phyloP scores from a whole-genome alignment of 2,888 invertebrate genomes.

The Trachelus iudaicus region DNA sequence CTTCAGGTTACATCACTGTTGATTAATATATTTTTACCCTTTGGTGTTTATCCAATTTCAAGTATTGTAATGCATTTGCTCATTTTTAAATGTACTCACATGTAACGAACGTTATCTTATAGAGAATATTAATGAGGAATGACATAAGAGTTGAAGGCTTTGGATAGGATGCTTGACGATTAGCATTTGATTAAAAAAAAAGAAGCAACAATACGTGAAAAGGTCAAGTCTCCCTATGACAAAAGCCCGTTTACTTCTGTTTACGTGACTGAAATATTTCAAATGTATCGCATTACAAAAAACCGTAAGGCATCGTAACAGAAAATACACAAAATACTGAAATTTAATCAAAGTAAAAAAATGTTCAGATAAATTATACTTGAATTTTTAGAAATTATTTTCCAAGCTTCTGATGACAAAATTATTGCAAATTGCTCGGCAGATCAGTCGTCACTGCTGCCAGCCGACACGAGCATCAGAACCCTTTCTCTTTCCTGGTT shows the following conservation, averaged over 20 bases:
- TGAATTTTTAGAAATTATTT: background rate
- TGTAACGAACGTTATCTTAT: background rate
- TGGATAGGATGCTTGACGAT: background rate
- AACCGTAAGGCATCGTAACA: background rate
- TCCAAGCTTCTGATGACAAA: background rate
- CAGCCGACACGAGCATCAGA: background rate
- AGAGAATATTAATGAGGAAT: background rate
- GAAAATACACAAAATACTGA: background rate
- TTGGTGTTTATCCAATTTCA: background rate
- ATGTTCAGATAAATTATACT: background rate
- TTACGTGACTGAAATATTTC: constrained; percentile 2
- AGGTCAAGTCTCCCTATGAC: background rate
- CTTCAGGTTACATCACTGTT: background rate
- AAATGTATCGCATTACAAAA: background rate
- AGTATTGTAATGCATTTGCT: background rate
- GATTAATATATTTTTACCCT: background rate
- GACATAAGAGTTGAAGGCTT: no score
- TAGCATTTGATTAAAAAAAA: background rate
- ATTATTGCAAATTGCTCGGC: background rate
- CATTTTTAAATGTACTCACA: background rate
- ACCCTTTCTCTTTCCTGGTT: background rate
- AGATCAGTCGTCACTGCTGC: background rate
- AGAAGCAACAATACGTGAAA: background rate
- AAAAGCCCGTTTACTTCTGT: background rate
- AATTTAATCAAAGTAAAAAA: background rate